A percentile compares a stretch with the other conserved stretches of the same genome.
phyloP scores from a whole-genome alignment of 2,888 invertebrate species.

The Lottia gigantea region DNA sequence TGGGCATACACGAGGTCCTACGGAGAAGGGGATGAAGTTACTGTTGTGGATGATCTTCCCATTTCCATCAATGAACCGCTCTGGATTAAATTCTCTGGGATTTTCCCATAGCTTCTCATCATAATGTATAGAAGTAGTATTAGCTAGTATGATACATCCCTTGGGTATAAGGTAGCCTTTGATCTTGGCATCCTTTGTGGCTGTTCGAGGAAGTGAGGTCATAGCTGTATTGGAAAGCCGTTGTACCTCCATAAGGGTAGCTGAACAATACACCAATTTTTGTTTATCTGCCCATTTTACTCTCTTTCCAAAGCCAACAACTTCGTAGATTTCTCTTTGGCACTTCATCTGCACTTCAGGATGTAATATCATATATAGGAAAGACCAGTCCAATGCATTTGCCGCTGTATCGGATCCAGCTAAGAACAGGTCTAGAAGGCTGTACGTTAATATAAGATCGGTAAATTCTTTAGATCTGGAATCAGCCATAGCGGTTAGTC shows the following conservation, averaged over 20 bases:
- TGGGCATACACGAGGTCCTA: slow-evolving; percentile 39
- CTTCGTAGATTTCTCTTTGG: slow-evolving; percentile 15
- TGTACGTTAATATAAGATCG: slow-evolving; percentile 15
- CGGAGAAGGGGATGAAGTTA: slow-evolving; percentile 34
- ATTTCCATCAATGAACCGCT: slow-evolving; percentile 13
- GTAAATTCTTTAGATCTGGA: too few species aligned
- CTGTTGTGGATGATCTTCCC: slow-evolving; percentile 16
- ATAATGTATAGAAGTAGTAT: slow-evolving; percentile 3
- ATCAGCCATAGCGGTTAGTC: too few species aligned
- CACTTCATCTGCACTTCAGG: slow-evolving; percentile 34
- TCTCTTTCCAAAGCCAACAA: neutral
- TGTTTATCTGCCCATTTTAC: slow-evolving; percentile 6
- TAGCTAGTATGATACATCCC: slow-evolving; percentile 2
- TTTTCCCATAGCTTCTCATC: slow-evolving; percentile 14
- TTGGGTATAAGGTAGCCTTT: slow-evolving; percentile 16
- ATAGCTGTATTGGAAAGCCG: neutral
- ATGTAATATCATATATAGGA: slow-evolving; percentile 34
- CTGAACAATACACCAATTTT: slow-evolving; percentile 9
- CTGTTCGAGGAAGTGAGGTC: neutral
- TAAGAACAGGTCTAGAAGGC: slow-evolving; percentile 35
- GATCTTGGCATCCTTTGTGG: slow-evolving; percentile 6
- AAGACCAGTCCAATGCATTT: slow-evolving; percentile 33
- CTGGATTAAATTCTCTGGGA: slow-evolving; percentile 14
- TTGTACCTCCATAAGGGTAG: slow-evolving; percentile 18
- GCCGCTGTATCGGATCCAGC: slow-evolving; percentile 39